A percentile compares a stretch with the other conserved stretches of the same genome.
phyloP scores from a whole-genome alignment of 2,113 vertebrate species.

The Cheirogaleus medius region DNA sequence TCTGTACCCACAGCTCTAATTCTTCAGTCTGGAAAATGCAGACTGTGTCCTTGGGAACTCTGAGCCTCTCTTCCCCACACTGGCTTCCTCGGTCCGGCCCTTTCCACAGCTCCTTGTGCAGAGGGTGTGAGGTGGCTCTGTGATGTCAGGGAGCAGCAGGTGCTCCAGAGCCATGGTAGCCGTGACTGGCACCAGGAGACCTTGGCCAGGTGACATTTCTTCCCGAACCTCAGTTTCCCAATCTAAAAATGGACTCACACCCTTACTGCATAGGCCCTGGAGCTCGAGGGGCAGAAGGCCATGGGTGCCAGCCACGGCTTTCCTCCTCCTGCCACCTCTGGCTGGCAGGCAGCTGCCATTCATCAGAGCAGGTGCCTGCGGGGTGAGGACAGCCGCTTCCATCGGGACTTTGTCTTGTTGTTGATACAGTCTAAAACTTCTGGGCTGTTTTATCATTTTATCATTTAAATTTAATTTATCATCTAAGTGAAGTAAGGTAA shows the following conservation, averaged over 20 bases:
- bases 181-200: neutral
- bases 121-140: neutral
- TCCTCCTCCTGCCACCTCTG: neutral
- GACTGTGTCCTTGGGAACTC: no score
- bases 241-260: neutral
- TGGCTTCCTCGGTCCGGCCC: neutral
- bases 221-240: neutral
- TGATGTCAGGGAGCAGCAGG: neutral
- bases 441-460: neutral
- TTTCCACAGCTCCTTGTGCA: neutral
- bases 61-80: neutral
- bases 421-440: neutral
- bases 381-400: neutral
- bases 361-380: neutral
- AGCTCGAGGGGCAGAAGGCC: neutral
- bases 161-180: neutral
- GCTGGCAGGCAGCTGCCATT: neutral
- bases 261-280: no score
- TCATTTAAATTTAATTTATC: no score
- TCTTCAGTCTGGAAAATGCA: fast-evolving
- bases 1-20: neutral
- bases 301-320: neutral
- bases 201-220: neutral
- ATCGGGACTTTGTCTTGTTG: neutral
- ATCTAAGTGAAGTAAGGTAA: neutral